A percentile compares a stretch with the other conserved stretches of the same genome.
phyloP scores from a whole-genome alignment of 2,888 invertebrate species.

The Elmis aenea region DNA sequence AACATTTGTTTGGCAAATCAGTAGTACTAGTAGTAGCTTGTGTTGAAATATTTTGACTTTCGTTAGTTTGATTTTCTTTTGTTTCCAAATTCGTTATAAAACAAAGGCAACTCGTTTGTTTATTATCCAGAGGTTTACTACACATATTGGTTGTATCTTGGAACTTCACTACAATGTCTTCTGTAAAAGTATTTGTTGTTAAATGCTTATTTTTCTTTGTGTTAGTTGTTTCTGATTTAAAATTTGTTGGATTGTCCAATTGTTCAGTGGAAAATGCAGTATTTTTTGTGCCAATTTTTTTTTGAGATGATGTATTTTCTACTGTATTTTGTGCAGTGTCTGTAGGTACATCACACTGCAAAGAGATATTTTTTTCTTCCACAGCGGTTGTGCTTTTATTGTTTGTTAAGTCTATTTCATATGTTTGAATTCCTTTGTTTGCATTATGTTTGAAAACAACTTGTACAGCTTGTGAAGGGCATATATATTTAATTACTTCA shows the following conservation, averaged over 20 bases:
- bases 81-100: background rate
- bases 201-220: too few relatives aligned
- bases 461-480: too few relatives aligned
- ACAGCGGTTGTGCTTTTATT: background rate
- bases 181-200: background rate
- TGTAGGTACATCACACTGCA: background rate
- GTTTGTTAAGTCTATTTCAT: too few relatives aligned
- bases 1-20: too few relatives aligned
- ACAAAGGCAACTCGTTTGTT: background rate
- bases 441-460: too few relatives aligned
- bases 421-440: too few relatives aligned
- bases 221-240: background rate
- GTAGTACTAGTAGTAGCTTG: too few relatives aligned
- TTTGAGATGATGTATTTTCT: background rate
- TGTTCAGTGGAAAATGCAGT: background rate
- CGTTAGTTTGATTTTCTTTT: background rate
- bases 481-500: slow-evolving; percentile 15
- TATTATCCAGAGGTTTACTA: background rate
- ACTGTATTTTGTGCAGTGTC: background rate
- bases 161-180: background rate
- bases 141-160: background rate
- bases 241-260: too few relatives aligned
- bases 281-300: background rate
- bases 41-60: too few relatives aligned
- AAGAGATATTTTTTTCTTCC: background rate